Evolutionary conservation across 2,113 vertebrate species (phyloP).

Genomic region (Paramormyrops kingsleyae): DNA sequence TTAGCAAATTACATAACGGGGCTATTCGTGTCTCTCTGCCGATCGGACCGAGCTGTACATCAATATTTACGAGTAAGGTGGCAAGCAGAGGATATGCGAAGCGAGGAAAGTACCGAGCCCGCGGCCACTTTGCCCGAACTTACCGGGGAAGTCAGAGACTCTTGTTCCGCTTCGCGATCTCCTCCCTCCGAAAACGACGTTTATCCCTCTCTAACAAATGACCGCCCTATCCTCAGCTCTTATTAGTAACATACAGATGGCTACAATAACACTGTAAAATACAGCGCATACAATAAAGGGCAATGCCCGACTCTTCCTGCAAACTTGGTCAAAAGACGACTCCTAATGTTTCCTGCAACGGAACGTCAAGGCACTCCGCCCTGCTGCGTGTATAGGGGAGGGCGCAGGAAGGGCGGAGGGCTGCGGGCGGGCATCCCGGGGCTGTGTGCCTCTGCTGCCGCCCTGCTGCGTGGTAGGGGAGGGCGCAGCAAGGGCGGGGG

Average conservation of each 20-base stretch:
- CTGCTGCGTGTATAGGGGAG: background rate
- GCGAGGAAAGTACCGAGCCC: constrained; percentile 12
- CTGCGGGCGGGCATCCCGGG: background rate
- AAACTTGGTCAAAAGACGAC: constrained; percentile 38
- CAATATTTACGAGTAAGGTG: background rate
- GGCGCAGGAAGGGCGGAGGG: background rate
- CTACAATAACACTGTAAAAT: background rate
- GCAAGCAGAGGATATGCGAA: background rate
- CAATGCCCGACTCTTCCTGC: constrained; percentile 46
- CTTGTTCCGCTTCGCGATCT: constrained; percentile 59
- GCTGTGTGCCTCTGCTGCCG: background rate
- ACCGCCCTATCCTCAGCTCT: background rate
- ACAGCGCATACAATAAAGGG: background rate
- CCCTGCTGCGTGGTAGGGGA: background rate
- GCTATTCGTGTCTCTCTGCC: background rate
- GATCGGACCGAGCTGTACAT: background rate
- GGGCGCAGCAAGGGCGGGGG: background rate
- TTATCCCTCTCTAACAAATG: background rate
- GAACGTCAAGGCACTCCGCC: constrained; percentile 25
- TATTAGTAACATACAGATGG: background rate
- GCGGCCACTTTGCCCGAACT: constrained; percentile 50
- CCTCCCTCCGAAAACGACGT: background rate
- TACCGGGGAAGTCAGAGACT: constrained; percentile 35
- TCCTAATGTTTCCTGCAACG: constrained; percentile 36
- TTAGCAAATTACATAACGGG: background rate